Evolutionary conservation across 2,113 vertebrate genomes (phyloP).

Genomic region (Clinocottus analis): DNA sequence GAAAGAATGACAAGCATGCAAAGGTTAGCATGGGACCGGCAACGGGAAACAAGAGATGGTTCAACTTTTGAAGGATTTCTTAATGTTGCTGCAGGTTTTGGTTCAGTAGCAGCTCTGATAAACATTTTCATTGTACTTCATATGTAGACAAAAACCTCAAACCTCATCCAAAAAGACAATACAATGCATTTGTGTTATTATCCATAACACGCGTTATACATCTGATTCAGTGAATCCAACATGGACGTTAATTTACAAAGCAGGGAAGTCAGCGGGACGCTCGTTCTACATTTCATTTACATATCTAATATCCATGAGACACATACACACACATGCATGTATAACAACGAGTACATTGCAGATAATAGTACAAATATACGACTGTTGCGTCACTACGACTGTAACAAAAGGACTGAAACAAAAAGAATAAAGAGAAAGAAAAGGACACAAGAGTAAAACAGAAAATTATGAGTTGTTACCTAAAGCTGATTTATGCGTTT

Average conservation of each 20-base stretch:
- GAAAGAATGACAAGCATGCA: constrained; percentile 18
- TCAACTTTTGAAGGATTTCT: not conserved
- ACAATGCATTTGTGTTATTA: not conserved
- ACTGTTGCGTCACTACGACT: not conserved
- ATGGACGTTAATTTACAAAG: not conserved
- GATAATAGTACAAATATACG: not conserved
- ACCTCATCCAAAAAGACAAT: not conserved
- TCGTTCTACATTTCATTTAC: not conserved
- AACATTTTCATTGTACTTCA: constrained; percentile 17
- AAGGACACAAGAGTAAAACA: not conserved
- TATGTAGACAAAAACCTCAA: not conserved
- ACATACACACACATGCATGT: no score
- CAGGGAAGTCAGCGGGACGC: not conserved
- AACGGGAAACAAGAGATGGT: not conserved
- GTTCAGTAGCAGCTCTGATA: constrained; percentile 12
- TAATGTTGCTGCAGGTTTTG: not conserved
- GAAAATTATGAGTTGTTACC: not conserved
- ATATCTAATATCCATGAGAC: not conserved
- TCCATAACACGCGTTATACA: not conserved
- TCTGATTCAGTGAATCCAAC: not conserved
- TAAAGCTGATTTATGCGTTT: constrained; percentile 26
- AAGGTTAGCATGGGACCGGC: not conserved
- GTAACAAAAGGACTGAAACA: not conserved
- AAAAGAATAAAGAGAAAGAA: not conserved
- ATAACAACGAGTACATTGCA: not conserved